These are phyloP conservation scores for Lasioglossum malachurum DNA, from an alignment of 2,888 invertebrate species.

Conservation along the genomic window DNA sequence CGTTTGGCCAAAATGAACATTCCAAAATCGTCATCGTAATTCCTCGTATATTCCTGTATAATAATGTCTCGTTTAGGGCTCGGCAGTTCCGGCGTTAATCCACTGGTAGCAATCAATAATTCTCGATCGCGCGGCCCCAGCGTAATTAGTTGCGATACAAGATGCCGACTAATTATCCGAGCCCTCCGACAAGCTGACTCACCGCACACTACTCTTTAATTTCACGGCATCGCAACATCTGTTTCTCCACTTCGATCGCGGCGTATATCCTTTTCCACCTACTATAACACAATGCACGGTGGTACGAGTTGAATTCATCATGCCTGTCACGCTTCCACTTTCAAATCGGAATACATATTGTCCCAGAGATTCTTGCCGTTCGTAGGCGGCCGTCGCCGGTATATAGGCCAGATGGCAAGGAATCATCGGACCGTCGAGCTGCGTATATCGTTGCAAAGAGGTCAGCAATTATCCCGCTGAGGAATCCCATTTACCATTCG, in stretches of 20 bases:
- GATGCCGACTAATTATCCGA: constrained; percentile 24
- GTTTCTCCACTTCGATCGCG: not conserved
- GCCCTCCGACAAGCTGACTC: not conserved
- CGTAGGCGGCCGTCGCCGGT: not conserved
- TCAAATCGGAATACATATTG: constrained; percentile 22
- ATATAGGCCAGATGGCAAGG: constrained; percentile 5
- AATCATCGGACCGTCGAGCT: not conserved
- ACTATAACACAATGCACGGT: not conserved
- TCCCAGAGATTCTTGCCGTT: constrained; percentile 9
- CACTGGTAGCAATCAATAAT: not conserved
- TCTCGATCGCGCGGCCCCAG: not conserved
- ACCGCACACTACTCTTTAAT: constrained; percentile 15
- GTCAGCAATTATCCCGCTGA: constrained; percentile 9
- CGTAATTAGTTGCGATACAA: constrained; percentile 2
- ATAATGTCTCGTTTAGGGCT: not conserved
- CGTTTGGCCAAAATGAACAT: not conserved
- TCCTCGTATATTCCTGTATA: too few species aligned
- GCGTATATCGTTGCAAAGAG: constrained; percentile 4
- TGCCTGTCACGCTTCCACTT: not conserved
- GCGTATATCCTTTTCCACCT: not conserved
- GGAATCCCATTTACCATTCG: not conserved
- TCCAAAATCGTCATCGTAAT: not conserved
- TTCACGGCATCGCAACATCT: constrained; percentile 28
- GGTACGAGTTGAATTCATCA: constrained; percentile 13
- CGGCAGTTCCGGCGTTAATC: not conserved